Conservation (phyloP, 2,797 vertebrate genomes). For the Amniataba percoides region DNA sequence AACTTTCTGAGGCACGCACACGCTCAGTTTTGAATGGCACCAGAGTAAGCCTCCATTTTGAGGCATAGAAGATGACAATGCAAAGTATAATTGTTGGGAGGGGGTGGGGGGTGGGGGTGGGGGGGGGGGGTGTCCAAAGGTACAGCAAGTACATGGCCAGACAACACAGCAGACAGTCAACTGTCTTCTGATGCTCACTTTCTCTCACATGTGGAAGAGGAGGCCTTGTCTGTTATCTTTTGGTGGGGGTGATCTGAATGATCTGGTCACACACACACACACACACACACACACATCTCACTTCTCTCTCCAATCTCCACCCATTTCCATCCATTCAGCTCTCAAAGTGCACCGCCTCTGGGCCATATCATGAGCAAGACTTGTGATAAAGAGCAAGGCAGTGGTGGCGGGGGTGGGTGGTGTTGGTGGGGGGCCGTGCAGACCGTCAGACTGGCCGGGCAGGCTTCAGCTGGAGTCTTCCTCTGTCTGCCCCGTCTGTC, state of each 20-base stretch:
- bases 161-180: constrained; percentile 54
- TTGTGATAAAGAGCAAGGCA: constrained; percentile 78
- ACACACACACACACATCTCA: constrained; percentile 39
- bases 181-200: constrained; percentile 82
- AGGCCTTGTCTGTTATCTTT: constrained; percentile 78
- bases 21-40: constrained; percentile 32
- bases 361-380: constrained; percentile 78
- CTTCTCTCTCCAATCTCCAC: constrained; percentile 65
- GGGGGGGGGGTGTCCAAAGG: constrained; percentile 59
- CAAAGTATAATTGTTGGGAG: constrained; percentile 54
- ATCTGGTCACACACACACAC: constrained; percentile 55
- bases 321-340: constrained; percentile 54
- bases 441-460: constrained; percentile 77
- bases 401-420: constrained; percentile 22
- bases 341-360: constrained; percentile 61
- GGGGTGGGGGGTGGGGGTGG: constrained; percentile 40
- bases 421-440: constrained; percentile 23
- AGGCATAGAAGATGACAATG: constrained; percentile 39
- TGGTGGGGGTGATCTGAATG: constrained; percentile 74
- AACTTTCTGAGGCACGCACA: constrained; percentile 6
- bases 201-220: constrained; percentile 78
- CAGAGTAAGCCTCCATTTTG: constrained; percentile 38
- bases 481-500: constrained; percentile 66
- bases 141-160: constrained; percentile 48
- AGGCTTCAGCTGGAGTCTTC: constrained; percentile 79